Evolutionary conservation across 2,113 vertebrate genomes (phyloP).

Genomic region (Bungarus multicinctus): DNA sequence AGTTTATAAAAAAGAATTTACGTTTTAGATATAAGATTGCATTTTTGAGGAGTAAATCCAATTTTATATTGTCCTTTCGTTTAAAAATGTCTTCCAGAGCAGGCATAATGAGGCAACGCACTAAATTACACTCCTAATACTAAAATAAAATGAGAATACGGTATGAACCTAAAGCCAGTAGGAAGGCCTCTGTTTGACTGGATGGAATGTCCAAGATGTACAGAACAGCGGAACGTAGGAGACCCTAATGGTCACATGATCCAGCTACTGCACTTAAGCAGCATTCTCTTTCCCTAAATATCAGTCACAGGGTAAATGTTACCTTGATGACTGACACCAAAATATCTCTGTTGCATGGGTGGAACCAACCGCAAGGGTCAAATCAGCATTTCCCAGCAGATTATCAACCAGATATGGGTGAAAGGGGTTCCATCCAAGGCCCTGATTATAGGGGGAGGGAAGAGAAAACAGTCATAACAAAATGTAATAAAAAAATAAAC

Average conservation of each 20-base stretch:
- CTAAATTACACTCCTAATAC: neutral
- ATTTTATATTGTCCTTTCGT: neutral
- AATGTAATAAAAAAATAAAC: neutral
- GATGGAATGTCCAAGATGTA: neutral
- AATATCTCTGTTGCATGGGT: neutral
- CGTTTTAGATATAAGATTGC: neutral
- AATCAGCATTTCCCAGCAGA: neutral
- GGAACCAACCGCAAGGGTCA: neutral
- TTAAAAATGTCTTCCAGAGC: neutral
- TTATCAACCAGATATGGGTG: neutral
- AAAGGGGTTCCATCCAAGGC: neutral
- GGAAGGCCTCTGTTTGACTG: neutral
- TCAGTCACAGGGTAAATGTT: neutral
- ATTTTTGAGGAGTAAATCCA: neutral
- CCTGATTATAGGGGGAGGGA: neutral
- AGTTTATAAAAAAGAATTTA: neutral
- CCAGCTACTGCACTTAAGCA: neutral
- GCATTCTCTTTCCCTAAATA: neutral
- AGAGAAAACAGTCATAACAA: neutral
- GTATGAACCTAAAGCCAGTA: neutral
- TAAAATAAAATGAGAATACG: accelerated
- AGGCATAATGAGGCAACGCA: neutral
- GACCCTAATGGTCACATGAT: neutral
- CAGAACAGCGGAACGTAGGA: neutral
- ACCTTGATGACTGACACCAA: neutral